These are phyloP conservation scores for Dendrolimus pini DNA, from an alignment of 2,888 invertebrate genomes.

Conservation along the genomic window DNA sequence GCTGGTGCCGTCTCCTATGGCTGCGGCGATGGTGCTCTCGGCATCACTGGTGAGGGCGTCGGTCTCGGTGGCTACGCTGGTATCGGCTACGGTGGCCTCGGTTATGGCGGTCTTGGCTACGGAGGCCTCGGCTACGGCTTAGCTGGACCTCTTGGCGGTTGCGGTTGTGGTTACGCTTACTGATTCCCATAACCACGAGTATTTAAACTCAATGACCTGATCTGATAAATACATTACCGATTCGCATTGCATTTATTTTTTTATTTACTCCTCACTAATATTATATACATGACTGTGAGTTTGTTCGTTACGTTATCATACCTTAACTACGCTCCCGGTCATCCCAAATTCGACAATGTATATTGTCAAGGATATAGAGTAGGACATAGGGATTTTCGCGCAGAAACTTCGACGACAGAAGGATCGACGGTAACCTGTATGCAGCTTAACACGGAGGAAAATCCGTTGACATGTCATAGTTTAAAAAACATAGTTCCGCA, in stretches of 20 bases:
- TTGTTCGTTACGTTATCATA: too few relatives aligned
- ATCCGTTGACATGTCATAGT: too few relatives aligned
- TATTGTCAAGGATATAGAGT: too few relatives aligned
- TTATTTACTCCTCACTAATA: not conserved
- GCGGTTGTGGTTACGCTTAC: not conserved
- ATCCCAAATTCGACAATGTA: too few relatives aligned
- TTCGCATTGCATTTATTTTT: not conserved
- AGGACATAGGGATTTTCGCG: too few relatives aligned
- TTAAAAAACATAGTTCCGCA: too few relatives aligned
- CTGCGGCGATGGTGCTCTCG: slow-evolving; percentile 7
- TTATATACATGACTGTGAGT: too few relatives aligned
- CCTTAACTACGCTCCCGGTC: too few relatives aligned
- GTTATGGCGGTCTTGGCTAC: not conserved
- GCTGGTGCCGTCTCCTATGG: slow-evolving; percentile 19
- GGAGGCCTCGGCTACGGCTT: not conserved
- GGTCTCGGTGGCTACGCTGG: not conserved
- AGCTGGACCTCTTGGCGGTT: not conserved
- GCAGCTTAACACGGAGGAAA: too few relatives aligned
- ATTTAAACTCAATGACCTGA: not conserved
- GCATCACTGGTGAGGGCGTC: not conserved
- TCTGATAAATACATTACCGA: not conserved
- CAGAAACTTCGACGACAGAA: too few relatives aligned
- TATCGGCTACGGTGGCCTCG: not conserved
- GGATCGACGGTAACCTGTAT: too few relatives aligned
- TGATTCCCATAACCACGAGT: not conserved